Base-by-base conservation (phyloP, 2,113 vertebrate genomes). In the Epinephelus fuscoguttatus region DNA sequence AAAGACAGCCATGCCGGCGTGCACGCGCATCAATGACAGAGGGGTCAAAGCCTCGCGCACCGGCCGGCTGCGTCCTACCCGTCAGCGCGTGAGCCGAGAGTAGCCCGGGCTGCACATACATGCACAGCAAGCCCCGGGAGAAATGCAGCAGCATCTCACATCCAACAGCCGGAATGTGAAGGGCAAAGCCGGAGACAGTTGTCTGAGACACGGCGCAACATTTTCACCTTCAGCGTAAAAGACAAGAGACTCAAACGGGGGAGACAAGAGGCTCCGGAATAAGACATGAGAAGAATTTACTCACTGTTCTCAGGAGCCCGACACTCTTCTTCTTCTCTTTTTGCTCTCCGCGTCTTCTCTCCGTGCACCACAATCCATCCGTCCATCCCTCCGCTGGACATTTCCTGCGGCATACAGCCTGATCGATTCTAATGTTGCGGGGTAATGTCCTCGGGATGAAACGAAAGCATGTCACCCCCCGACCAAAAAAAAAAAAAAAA, bases 21-120 rank as follows among this genome's bases (percentile, higher is more conserved):
- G 86, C 89, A 87, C 87, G 90, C 92, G 92, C 94, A 95, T 94
- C 95, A 96, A 95, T 96, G 95, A 95, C 95, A 95, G 94, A 94
- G 89, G 95, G 95, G 95, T 96, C 95, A 96, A 94, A 94, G 88
- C 84, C 72, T 83, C 88, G 75, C 88, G 69, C 89, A 70, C 93
- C 91, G 91, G 85, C 88, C 90, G 91, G 83, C 80, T 72, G 86
- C 52, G 85, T 87, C 84, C 84, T 70, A 7, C 2, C 69, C 30
- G 66, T 61, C 50, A 79, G 80, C 55, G 77, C 23, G 73, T 61
- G 42, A 71, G 59, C 59, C 67, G 15, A 13, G 81, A 74, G 64
- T 3, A 19, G 19, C 53, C 27, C 45, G 56, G 27, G 19, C 19
- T 23, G 62, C 61, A 77, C 72, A 60, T 80, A 76, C 76, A 15